These are phyloP conservation scores for Stichopus chloronotus DNA, from an alignment of 35 echinoderm and acorn worm genomes.

Conservation along the genomic window DNA sequence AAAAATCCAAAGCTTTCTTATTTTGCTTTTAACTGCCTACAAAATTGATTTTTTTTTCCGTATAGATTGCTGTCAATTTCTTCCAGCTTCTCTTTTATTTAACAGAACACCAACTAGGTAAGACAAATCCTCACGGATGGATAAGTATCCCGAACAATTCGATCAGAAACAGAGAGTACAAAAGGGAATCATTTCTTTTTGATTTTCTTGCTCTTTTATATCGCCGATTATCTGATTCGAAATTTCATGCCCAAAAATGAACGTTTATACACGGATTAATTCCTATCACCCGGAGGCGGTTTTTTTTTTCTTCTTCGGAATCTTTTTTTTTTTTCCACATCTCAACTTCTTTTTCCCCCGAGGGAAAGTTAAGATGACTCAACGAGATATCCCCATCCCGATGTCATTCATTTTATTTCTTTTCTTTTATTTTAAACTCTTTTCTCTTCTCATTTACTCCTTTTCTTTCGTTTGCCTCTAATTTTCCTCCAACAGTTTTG, in stretches of 20 bases:
- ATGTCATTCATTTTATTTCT: slow-evolving; percentile 15
- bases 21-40: background rate
- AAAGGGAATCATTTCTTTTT: no score
- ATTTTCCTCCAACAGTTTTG: slow-evolving; percentile 8
- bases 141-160: background rate
- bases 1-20: background rate
- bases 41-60: background rate
- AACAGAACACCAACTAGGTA: slow-evolving; percentile 1
- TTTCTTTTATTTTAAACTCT: no score
- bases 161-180: background rate
- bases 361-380: slow-evolving; percentile 35
- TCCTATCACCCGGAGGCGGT: slow-evolving; percentile 31
- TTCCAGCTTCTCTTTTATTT: background rate
- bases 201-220: background rate
- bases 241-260: slow-evolving; percentile 47
- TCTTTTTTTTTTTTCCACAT: slow-evolving; percentile 16
- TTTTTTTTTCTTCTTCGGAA: slow-evolving; percentile 8
- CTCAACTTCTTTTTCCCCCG: slow-evolving; percentile 39
- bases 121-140: slow-evolving; percentile 26
- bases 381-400: slow-evolving; percentile 13
- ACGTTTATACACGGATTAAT: slow-evolving; percentile 44
- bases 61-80: slow-evolving; percentile 17
- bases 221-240: slow-evolving; percentile 30
- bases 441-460: no score
- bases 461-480: background rate